phyloP scores from a whole-genome alignment of 2,888 invertebrate species.

The Ditula angustiorana region DNA sequence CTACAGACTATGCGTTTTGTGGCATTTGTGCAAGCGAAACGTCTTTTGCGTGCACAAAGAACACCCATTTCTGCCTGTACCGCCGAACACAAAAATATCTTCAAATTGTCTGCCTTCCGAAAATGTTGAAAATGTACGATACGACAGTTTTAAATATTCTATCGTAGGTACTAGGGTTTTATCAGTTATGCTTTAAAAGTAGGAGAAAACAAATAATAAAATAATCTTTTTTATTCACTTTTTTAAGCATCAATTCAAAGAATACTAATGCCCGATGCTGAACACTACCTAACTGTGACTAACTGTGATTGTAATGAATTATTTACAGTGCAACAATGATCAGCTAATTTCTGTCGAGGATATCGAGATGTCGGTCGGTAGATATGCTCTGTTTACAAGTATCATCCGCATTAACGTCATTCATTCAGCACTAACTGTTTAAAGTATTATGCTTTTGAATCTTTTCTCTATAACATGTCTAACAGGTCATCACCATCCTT shows the following conservation, averaged over 20 bases:
- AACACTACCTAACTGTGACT: conserved; percentile 2
- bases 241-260: not conserved
- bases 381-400: conserved; percentile 50
- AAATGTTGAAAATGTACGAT: not conserved
- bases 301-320: conserved; percentile 24
- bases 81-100: not conserved
- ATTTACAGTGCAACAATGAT: conserved; percentile 22
- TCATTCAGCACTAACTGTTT: conserved; percentile 21
- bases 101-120: not conserved
- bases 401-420: conserved; percentile 3
- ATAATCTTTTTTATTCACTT: not conserved
- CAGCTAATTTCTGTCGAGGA: conserved; percentile 47
- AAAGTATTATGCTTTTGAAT: too few species aligned
- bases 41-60: conserved; percentile 51
- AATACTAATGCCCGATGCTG: not conserved
- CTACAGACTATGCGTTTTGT: conserved; percentile 45
- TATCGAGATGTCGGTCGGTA: conserved; percentile 47
- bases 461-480: too few species aligned
- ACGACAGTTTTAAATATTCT: too few species aligned
- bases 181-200: too few species aligned
- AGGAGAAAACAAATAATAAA: too few species aligned
- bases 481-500: too few species aligned
- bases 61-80: not conserved
- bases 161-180: too few species aligned
- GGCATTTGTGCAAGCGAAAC: conserved; percentile 48